phyloP scores from a whole-genome alignment of 2,888 invertebrate species.

The Epirrhoe tristata region DNA sequence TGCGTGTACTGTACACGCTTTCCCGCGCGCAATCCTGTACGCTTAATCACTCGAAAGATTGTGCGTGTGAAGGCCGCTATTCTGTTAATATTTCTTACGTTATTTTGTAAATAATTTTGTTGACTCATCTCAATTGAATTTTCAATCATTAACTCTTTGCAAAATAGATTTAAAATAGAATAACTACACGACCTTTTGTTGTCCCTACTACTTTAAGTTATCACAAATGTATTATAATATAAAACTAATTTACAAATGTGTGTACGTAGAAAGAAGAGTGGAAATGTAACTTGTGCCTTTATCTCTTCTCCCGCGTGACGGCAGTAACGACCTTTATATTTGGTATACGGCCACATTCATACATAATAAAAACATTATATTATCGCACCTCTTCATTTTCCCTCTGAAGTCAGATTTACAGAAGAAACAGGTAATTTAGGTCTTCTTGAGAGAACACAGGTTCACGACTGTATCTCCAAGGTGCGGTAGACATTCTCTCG shows the following conservation, averaged over 20 bases:
- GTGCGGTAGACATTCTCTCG: too few species aligned
- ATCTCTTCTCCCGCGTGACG: slow-evolving; percentile 10
- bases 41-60: too few species aligned
- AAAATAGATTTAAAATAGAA: background rate
- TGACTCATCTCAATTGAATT: too few species aligned
- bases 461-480: too few species aligned
- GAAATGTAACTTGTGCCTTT: slow-evolving; percentile 17
- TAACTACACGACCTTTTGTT: background rate
- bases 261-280: slow-evolving; percentile 3
- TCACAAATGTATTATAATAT: background rate
- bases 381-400: slow-evolving; percentile 43
- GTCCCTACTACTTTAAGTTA: background rate
- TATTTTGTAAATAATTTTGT: too few species aligned
- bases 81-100: too few species aligned
- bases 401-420: slow-evolving; percentile 5
- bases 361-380: slow-evolving; percentile 47
- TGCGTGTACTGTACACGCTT: too few species aligned
- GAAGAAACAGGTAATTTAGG: slow-evolving; percentile 8
- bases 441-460: background rate
- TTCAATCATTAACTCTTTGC: too few species aligned
- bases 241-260: background rate
- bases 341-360: slow-evolving; percentile 43
- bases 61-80: too few species aligned
- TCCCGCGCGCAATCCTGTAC: too few species aligned
- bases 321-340: slow-evolving; percentile 41